A percentile compares a stretch with the other conserved stretches of the same genome.
phyloP scores from a whole-genome alignment of 2,113 vertebrate species.

The rabbit (Oryctolagus cuniculus) region DNA sequence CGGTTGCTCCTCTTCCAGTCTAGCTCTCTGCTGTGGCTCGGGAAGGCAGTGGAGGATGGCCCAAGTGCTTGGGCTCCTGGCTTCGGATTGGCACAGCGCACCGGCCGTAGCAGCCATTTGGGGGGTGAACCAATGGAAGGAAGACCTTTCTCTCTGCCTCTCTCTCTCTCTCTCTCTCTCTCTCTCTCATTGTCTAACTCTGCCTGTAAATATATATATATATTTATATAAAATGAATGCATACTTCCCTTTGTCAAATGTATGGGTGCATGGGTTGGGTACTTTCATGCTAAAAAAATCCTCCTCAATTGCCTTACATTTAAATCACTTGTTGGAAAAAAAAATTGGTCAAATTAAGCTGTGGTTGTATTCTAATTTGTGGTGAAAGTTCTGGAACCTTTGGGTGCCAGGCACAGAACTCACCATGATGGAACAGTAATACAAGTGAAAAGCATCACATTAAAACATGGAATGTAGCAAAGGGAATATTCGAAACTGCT shows the following conservation, averaged over 20 bases:
- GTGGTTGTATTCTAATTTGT: slow-evolving; percentile 21
- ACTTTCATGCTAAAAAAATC: not conserved
- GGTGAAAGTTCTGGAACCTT: not conserved
- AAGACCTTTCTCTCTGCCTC: too few species aligned
- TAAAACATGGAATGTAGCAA: not conserved
- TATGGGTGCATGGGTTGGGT: not conserved
- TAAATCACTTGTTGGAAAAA: not conserved
- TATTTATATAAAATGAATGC: not conserved
- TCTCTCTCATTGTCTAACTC: too few species aligned
- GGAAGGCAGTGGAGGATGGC: too few species aligned
- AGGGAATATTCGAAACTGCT: not conserved
- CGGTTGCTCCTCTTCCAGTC: too few species aligned
- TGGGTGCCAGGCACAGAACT: not conserved
- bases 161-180: too few species aligned
- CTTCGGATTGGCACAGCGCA: too few species aligned
- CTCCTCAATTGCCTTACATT: not conserved
- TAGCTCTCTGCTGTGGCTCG: too few species aligned
- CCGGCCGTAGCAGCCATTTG: too few species aligned
- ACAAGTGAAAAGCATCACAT: not conserved
- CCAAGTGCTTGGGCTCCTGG: too few species aligned
- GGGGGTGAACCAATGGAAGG: too few species aligned
- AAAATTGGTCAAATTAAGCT: slow-evolving; percentile 49
- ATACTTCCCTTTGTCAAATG: slow-evolving; percentile 40
- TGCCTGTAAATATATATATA: too few species aligned
- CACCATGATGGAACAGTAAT: not conserved